These are phyloP conservation scores for Ameiurus melas DNA, from an alignment of 2,113 vertebrate species.

Conservation along the genomic window DNA sequence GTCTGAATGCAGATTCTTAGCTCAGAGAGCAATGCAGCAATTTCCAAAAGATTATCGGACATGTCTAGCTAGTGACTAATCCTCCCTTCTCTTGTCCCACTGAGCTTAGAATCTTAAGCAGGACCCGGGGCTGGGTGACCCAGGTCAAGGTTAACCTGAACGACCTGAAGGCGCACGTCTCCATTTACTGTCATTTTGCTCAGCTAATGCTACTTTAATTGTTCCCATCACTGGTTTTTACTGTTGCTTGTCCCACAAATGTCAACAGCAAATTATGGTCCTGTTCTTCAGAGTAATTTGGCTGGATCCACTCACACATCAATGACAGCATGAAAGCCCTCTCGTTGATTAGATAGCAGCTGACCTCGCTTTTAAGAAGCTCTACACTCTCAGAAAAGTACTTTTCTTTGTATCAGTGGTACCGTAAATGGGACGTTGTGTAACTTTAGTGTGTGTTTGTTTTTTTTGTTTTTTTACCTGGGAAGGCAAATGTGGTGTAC, in stretches of 20 bases:
- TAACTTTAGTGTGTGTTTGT: too few relatives aligned
- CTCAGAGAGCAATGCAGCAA: neutral
- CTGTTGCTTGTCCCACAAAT: slow-evolving; percentile 47
- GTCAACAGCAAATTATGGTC: slow-evolving; percentile 53
- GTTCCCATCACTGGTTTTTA: slow-evolving; percentile 48
- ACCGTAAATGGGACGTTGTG: neutral
- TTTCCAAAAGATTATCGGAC: slow-evolving; percentile 17
- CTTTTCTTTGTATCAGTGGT: neutral
- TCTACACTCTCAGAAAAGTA: neutral
- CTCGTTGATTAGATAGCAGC: neutral
- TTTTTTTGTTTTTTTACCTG: neutral
- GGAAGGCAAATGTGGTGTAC: neutral
- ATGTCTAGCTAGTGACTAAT: slow-evolving; percentile 39
- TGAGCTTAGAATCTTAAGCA: slow-evolving; percentile 25
- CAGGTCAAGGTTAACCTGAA: slow-evolving; percentile 48
- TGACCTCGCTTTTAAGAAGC: neutral
- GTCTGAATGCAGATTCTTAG: slow-evolving; percentile 31
- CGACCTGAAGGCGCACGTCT: slow-evolving; percentile 43
- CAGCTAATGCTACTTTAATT: slow-evolving; percentile 45
- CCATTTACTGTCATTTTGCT: slow-evolving; percentile 48
- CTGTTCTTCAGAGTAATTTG: slow-evolving; percentile 49
- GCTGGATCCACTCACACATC: slow-evolving; percentile 36
- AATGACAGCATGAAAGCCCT: slow-evolving; percentile 44
- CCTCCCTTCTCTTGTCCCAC: slow-evolving; percentile 18
- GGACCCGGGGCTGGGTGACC: slow-evolving; percentile 22